Conservation (phyloP, 2,797 vertebrate genomes). For the Hydrophis major region DNA sequence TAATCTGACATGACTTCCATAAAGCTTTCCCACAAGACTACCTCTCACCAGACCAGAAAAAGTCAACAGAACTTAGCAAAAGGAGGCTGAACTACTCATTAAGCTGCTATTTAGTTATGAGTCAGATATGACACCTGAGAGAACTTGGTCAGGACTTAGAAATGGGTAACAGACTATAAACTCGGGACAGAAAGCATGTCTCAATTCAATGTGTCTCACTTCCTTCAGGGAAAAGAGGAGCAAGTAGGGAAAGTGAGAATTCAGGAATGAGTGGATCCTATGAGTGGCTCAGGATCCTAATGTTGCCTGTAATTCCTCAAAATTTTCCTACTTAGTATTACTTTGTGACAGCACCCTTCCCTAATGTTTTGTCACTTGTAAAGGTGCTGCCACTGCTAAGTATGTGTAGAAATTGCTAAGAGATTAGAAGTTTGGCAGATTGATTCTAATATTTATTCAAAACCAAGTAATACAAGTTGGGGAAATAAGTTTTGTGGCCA, state of each 20-base stretch:
- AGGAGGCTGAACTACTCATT: constrained; percentile 14
- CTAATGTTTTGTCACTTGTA: neutral
- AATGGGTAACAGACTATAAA: neutral
- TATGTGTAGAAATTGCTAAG: neutral
- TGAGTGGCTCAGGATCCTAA: neutral
- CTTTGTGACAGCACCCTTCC: neutral
- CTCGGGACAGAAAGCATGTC: neutral
- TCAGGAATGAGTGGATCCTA: neutral
- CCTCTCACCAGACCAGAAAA: constrained; percentile 7
- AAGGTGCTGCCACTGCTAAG: neutral
- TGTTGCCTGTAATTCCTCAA: neutral
- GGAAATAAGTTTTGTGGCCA: neutral
- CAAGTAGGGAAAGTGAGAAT: neutral
- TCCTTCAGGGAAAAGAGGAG: neutral
- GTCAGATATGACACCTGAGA: constrained; percentile 1
- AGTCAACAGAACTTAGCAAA: constrained; percentile 17
- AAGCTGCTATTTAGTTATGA: constrained; percentile 4
- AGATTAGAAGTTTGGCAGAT: neutral
- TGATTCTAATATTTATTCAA: neutral
- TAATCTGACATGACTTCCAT: neutral
- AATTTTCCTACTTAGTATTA: neutral
- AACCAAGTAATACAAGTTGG: neutral
- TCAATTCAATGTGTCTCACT: neutral
- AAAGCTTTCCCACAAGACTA: neutral
- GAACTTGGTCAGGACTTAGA: neutral